Evolutionary conservation across 2,113 vertebrate genomes (phyloP), one percentile per base, ranked within the genome.

Genomic region (Rousettus leschenaultii): DNA sequence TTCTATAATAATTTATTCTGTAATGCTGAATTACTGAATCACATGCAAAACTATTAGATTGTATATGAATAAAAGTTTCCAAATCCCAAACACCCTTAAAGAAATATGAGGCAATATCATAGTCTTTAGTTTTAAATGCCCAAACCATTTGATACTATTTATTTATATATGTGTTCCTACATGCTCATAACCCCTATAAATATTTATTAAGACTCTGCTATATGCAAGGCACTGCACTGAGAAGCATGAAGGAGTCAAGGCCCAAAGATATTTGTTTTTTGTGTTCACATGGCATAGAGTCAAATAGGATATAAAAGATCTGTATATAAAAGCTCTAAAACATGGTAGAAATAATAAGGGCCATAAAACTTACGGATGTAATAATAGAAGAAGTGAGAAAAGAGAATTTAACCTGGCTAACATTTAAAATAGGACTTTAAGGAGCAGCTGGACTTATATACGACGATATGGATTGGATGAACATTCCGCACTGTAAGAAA

Each of bases 1-100:
- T 73, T 93, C 82, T 96, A n/a, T 75, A 89, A 77, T n/a, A 85
- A 94, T 84, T 94, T 75, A 65, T 33, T 80, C 57, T 38, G 15
- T 30, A 88, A 74, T 7, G 8, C 10, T 86, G 61, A 95, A 91
- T 68, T 86, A 95, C 10, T 63, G 21, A 92, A 80, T 85, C 22
- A 12, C 30, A 88, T 74, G 48, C 7, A 90, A 57, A 61, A 74
- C 30, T 35, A 51, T 19, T 87, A 84, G 15, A 45, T 53, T 88
- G 83, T 78, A 66, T 40, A 40, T 55, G 19, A 95, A 74, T 70
- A 83, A 89, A 86, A 97, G 18, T 87, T 77, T 59, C 8, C 38
- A 68, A 84, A 75, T 74, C 80, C 35, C 43, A 93, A 96, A 80
- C 6, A 0, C 48, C 63, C 18, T 93, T 80, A 65, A 74, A 59